Conservation (phyloP, 2,797 vertebrate genomes). For the Lepus townsendii region DNA sequence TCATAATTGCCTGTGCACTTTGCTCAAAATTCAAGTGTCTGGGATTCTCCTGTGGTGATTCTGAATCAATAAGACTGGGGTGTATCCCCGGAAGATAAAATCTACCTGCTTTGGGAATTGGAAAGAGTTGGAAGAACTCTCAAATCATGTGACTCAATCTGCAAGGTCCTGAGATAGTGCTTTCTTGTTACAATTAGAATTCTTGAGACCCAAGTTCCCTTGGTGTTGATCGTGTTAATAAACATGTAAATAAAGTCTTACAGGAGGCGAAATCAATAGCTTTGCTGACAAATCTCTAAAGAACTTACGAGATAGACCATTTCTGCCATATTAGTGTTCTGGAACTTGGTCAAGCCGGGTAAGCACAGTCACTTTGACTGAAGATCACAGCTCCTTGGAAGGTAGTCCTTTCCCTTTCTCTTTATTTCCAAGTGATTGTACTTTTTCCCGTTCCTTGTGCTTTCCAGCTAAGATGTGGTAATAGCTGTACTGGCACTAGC, state of each 20-base stretch:
- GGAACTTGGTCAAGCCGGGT: background rate
- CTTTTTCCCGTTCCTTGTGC: background rate
- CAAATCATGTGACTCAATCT: background rate
- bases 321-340: background rate
- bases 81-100: background rate
- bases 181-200: background rate
- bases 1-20: background rate
- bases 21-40: background rate
- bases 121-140: background rate
- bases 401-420: background rate
- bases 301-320: background rate
- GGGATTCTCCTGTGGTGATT: background rate
- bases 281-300: constrained; percentile 1
- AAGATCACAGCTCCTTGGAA: background rate
- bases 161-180: background rate
- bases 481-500: background rate
- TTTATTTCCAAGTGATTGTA: constrained; percentile 7
- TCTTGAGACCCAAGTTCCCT: background rate
- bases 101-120: too few relatives aligned
- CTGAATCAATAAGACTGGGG: background rate
- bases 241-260: background rate
- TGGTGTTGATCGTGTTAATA: background rate
- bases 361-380: background rate
- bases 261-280: background rate
- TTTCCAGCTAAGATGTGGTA: background rate